Percentiles rank a stretch among this genome's conserved stretches.
Conservation (phyloP, 1,140 invertebrate species). For the Agrypnia vestita region DNA sequence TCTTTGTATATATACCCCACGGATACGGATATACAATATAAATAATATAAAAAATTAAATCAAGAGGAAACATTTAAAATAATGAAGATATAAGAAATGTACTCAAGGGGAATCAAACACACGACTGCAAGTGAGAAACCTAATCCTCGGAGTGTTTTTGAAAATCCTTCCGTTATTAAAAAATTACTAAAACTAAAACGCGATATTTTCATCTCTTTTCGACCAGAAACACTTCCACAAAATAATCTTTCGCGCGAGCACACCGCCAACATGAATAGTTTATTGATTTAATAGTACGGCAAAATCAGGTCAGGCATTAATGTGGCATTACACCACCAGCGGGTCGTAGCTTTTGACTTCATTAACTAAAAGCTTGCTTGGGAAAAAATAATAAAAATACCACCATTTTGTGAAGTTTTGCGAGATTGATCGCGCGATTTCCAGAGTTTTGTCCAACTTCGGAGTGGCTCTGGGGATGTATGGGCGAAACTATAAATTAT, state of each 20-base stretch:
- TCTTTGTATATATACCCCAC: too few species aligned
- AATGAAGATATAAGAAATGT: too few species aligned
- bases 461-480: not conserved
- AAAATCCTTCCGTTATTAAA: too few species aligned
- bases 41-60: too few species aligned
- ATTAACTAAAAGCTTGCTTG: conserved; percentile 33
- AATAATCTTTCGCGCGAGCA: conserved; percentile 22
- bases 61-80: too few species aligned
- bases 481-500: not conserved
- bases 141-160: too few species aligned
- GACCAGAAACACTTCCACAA: conserved; percentile 2
- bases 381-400: conserved; percentile 22
- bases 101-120: too few species aligned
- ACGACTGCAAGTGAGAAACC: too few species aligned
- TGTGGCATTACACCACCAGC: not conserved
- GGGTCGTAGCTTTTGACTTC: conserved; percentile 30
- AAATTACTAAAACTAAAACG: not conserved
- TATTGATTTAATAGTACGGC: conserved; percentile 28
- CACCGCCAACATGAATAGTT: conserved; percentile 25
- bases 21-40: too few species aligned
- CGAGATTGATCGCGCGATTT: conserved; percentile 25
- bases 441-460: conserved; percentile 8
- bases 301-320: conserved; percentile 36
- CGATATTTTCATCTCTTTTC: not conserved
- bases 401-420: conserved; percentile 18